These are phyloP conservation scores for Chunga burmeisteri DNA, from an alignment of 2,113 vertebrate species.

Conservation along the genomic window DNA sequence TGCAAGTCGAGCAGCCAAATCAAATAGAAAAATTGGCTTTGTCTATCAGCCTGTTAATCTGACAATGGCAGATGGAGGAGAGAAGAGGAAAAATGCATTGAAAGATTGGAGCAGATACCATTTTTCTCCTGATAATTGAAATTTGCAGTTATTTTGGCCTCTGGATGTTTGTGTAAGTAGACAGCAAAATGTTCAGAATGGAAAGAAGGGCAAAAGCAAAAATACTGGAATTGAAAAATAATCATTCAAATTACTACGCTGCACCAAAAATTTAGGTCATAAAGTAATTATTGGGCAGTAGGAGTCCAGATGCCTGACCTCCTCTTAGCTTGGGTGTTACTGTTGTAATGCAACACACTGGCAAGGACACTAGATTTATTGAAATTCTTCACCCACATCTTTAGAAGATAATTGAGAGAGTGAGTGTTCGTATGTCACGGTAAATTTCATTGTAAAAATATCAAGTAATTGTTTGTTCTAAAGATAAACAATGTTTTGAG, in stretches of 20 bases:
- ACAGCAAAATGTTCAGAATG: background rate
- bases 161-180: background rate
- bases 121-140: background rate
- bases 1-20: background rate
- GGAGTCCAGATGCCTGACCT: background rate
- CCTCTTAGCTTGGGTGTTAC: background rate
- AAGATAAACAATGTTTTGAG: background rate
- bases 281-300: background rate
- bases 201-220: background rate
- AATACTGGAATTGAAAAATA: background rate
- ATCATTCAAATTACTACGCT: background rate
- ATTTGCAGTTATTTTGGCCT: background rate
- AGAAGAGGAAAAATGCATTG: background rate
- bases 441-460: background rate
- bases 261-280: background rate
- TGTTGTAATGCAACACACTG: background rate
- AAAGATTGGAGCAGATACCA: background rate
- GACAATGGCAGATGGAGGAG: background rate
- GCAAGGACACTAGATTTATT: background rate
- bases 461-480: background rate
- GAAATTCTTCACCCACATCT: background rate
- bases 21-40: background rate
- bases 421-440: background rate
- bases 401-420: background rate
- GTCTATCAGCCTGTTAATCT: conserved; percentile 34